These are phyloP conservation scores for Alsophila aescularia DNA, from an alignment of 2,888 invertebrate genomes.

Conservation along the genomic window DNA sequence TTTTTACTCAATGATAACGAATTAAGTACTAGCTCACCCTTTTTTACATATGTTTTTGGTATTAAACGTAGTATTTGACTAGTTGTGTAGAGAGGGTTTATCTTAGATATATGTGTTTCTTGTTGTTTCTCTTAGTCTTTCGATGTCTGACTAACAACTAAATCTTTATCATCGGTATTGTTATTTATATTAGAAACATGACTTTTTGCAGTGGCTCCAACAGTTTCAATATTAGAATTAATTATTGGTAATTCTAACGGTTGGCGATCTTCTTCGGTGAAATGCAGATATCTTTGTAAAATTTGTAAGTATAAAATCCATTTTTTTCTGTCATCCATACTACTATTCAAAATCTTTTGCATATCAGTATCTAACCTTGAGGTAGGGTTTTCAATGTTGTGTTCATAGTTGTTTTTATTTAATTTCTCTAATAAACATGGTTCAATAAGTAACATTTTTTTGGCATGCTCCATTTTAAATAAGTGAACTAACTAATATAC, in stretches of 20 bases:
- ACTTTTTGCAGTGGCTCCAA: too few species aligned
- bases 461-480: conserved; percentile 31
- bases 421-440: too few species aligned
- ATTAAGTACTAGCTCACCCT: conserved; percentile 31
- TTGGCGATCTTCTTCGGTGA: conserved; percentile 30
- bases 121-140: conserved; percentile 3
- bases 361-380: conserved; percentile 28
- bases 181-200: conserved; percentile 1
- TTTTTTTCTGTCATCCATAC: conserved; percentile 33
- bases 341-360: conserved; percentile 31
- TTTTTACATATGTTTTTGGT: conserved; percentile 28
- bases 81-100: conserved; percentile 29
- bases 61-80: conserved; percentile 18
- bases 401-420: conserved; percentile 25
- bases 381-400: conserved; percentile 13
- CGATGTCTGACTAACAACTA: conserved; percentile 2
- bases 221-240: too few species aligned
- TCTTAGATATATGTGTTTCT: neutral
- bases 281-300: conserved; percentile 40
- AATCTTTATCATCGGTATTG: neutral
- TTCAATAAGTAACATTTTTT: too few species aligned
- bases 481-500: conserved; percentile 23
- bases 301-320: conserved; percentile 39
- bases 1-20: conserved; percentile 16
- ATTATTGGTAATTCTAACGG: conserved; percentile 15